These are phyloP conservation scores for Notocelia uddmanniana DNA, from an alignment of 2,888 invertebrate genomes.

Conservation along the genomic window DNA sequence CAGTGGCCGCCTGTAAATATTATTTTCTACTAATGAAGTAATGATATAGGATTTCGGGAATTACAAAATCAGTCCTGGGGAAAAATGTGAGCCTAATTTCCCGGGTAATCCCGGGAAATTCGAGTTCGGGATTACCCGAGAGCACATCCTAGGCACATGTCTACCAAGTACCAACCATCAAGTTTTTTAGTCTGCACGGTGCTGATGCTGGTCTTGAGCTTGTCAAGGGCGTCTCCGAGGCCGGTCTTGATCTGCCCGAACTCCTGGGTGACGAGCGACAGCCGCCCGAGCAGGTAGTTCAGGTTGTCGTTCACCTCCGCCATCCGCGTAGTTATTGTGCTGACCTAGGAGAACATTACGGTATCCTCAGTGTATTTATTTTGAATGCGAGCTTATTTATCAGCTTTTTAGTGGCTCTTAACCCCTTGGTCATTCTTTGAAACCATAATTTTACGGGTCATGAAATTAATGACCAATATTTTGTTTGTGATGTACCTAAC, in stretches of 20 bases:
- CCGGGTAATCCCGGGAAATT: too few relatives aligned
- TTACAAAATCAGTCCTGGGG: too few relatives aligned
- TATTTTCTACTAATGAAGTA: too few relatives aligned
- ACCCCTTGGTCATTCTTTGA: too few relatives aligned
- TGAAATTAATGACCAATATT: not conserved
- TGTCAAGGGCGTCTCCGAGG: constrained; percentile 89
- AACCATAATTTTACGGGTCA: not conserved
- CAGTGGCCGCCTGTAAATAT: too few relatives aligned
- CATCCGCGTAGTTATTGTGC: constrained; percentile 91
- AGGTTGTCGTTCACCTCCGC: constrained; percentile 92
- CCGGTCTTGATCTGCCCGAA: constrained; percentile 93
- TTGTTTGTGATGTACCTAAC: not conserved
- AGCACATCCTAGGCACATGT: too few relatives aligned
- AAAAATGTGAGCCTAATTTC: too few relatives aligned
- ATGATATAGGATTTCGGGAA: too few relatives aligned
- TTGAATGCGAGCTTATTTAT: too few relatives aligned
- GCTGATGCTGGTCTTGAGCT: constrained; percentile 88
- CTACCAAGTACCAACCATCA: constrained; percentile 38
- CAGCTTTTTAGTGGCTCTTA: too few relatives aligned
- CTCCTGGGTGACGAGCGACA: constrained; percentile 93
- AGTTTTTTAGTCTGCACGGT: constrained; percentile 81
- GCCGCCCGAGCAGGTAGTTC: constrained; percentile 92
- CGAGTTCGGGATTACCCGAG: too few relatives aligned
- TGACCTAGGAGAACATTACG: constrained; percentile 84
- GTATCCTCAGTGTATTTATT: too few relatives aligned